Conservation (phyloP, 2,113 vertebrate species). For the Dendropsophus ebraccatus region DNA sequence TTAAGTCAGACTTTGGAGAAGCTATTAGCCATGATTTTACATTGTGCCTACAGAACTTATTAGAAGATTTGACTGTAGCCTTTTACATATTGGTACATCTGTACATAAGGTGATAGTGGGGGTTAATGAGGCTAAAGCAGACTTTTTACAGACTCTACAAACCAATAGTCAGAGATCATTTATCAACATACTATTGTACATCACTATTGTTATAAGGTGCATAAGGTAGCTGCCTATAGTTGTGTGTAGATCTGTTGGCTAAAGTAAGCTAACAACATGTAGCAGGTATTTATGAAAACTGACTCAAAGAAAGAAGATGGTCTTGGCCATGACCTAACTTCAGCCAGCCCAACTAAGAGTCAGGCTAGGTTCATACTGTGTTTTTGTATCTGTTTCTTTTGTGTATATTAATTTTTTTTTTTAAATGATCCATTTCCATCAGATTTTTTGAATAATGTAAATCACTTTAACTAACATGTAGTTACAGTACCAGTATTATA, state of each 20-base stretch:
- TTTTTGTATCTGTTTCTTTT: no score
- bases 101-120: background rate
- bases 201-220: background rate
- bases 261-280: slow-evolving; percentile 4
- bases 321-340: no score
- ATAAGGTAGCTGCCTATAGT: background rate
- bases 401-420: no score
- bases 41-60: background rate
- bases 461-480: no score
- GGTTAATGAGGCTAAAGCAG: background rate
- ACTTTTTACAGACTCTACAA: background rate
- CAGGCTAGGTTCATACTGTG: no score
- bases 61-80: background rate
- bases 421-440: no score
- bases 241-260: background rate
- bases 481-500: no score
- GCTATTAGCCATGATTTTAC: slow-evolving; percentile 33
- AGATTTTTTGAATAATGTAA: no score
- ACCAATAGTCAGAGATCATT: background rate
- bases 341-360: no score
- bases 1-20: slow-evolving; percentile 5
- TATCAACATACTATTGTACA: background rate
- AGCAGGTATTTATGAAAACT: background rate
- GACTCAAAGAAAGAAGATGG: background rate
- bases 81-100: background rate